Percentiles rank a stretch among this genome's conserved stretches.
These are phyloP conservation scores for Cygnus buccinator DNA, from an alignment of 2,113 vertebrate species.

Conservation along the genomic window DNA sequence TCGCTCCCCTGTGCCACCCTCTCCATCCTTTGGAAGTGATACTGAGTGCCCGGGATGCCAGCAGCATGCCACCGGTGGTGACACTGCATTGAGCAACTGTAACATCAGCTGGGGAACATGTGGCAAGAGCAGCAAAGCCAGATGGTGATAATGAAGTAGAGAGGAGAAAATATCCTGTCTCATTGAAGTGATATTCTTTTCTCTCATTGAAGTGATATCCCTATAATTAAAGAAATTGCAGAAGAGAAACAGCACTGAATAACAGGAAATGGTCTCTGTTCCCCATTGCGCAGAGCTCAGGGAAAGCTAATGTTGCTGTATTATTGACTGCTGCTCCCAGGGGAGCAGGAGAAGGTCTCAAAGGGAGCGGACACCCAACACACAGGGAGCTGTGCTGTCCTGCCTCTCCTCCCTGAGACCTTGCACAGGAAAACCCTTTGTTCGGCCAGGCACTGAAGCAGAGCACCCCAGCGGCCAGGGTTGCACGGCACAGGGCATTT, in stretches of 20 bases:
- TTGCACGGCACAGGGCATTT: neutral
- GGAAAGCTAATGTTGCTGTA: neutral
- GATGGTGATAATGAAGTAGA: neutral
- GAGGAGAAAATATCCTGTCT: neutral
- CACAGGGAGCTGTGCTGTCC: neutral
- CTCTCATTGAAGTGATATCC: neutral
- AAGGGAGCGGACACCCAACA: neutral
- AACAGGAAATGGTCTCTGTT: neutral
- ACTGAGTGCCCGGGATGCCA: neutral
- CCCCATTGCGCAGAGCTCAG: neutral
- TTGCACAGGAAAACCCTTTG: neutral
- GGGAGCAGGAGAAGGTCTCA: neutral
- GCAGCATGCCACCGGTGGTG: rapidly evolving
- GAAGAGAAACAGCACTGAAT: neutral
- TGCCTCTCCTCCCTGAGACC: neutral
- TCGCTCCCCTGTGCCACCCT: neutral
- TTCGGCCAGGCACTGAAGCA: neutral
- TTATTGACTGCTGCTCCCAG: neutral
- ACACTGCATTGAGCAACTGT: neutral
- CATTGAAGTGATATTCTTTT: neutral
- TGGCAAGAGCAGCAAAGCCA: neutral
- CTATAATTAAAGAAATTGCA: neutral
- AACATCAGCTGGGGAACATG: neutral
- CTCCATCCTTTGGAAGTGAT: neutral
- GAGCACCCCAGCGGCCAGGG: neutral